These are phyloP conservation scores for Emydura subglobosa DNA, from an alignment of 2,113 vertebrate species.

Conservation along the genomic window DNA sequence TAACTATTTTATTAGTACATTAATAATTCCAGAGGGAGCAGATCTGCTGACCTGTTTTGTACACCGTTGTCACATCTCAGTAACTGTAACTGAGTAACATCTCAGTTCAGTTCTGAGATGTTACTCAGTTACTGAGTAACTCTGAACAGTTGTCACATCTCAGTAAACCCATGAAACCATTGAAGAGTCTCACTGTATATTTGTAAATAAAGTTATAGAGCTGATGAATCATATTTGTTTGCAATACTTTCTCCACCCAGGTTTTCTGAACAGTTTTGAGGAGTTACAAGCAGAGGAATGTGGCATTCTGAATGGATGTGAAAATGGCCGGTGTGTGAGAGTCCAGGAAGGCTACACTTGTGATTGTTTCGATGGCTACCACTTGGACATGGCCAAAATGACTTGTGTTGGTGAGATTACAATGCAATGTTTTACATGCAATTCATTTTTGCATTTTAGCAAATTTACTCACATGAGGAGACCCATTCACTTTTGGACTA, in stretches of 20 bases:
- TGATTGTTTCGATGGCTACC: slow-evolving; percentile 97
- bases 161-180: not conserved
- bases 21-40: slow-evolving; percentile 37
- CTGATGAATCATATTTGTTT: not conserved
- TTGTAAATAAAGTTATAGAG: not conserved
- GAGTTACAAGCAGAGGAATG: slow-evolving; percentile 95
- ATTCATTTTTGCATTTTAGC: not conserved
- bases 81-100: not conserved
- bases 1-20: not conserved
- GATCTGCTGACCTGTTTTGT: slow-evolving; percentile 56
- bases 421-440: not conserved
- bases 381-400: slow-evolving; percentile 94
- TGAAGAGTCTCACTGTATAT: not conserved
- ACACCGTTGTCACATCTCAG: slow-evolving; percentile 25
- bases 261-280: slow-evolving; percentile 86
- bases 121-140: no score
- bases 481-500: not conserved
- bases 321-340: slow-evolving; percentile 96
- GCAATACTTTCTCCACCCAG: slow-evolving; percentile 59
- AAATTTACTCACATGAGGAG: not conserved
- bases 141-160: not conserved
- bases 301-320: slow-evolving; percentile 95
- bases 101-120: no score
- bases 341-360: slow-evolving; percentile 98
- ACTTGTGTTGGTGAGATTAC: slow-evolving; percentile 90